Evolutionary conservation across 2,797 vertebrate species (phyloP).

Genomic region (Gastrophryne carolinensis): DNA sequence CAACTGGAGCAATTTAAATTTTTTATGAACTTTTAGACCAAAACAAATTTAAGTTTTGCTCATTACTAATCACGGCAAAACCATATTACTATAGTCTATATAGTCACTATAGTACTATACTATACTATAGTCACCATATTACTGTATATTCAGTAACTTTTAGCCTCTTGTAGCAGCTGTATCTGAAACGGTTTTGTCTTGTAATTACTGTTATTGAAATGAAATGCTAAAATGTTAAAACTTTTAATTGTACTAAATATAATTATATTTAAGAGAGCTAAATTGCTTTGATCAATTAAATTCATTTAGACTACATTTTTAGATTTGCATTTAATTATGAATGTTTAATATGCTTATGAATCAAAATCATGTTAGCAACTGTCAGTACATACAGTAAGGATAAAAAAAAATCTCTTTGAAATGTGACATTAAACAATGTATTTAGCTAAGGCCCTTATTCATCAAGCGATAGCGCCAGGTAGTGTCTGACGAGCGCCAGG

Average conservation of each 20-base stretch:
- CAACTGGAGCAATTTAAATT: no score
- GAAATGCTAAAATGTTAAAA: neutral
- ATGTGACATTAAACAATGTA: neutral
- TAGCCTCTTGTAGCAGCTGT: neutral
- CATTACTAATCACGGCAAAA: no score
- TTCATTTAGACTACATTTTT: neutral
- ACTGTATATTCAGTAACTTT: no score
- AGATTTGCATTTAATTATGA: neutral
- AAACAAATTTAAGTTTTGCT: no score
- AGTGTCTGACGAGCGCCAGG: no score
- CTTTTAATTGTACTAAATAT: neutral
- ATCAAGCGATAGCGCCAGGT: no score
- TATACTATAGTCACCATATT: no score
- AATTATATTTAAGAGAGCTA: conserved; percentile 1
- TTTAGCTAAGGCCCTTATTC: no score
- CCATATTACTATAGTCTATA: no score
- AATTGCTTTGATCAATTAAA: neutral
- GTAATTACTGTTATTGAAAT: conserved; percentile 10
- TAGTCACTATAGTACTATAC: no score
- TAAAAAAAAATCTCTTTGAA: neutral
- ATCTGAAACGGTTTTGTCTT: neutral
- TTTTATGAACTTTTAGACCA: no score
- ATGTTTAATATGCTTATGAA: neutral
- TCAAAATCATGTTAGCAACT: neutral
- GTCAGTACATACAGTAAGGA: neutral